Base-by-base conservation (phyloP, 1,140 invertebrate genomes). In the Papilio polytes region DNA sequence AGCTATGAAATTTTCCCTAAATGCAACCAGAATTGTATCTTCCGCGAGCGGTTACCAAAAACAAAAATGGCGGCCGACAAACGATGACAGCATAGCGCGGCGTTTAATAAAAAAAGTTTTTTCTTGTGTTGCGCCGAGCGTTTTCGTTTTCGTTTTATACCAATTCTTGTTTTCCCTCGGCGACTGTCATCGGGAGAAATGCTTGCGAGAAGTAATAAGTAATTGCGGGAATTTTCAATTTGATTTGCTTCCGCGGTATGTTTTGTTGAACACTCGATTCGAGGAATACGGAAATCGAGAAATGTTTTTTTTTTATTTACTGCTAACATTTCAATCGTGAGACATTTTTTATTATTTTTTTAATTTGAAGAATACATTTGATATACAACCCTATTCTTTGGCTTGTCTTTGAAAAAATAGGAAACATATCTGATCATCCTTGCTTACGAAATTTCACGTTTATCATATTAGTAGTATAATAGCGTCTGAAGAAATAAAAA, bases 101-200 rank as follows among this genome's bases (percentile, higher is more conserved):
- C 26, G 10, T 70, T 70, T 70, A 63, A 31, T 70, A 31, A 70
- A 70, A 70, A 70, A 70, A 70, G 22, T 18, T 12, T 70, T 70
- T 70, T 70, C 63, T 70, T 70, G 10, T 70, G 26, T 70, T 70
- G 63, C 26, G 63, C 4, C 63, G 26, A 70, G 63, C 63, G 63
- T 70, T 70, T 70, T 70, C 63, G 63, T 70, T 70, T 70, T 70
- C 63, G 26, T 20, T 70, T 70, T 70, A 70, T 70, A 31, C 13
- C 26, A 63, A 63, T 63, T 63, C 10, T 63, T 63, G 59, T 70
- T 70, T 70, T 70, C 26, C 63, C 63, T 12, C 63, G 63, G 63
- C 63, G 22, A 31, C 13, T 70, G 63, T 70, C 63, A 70, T 70
- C 26, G 63, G 26, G 26, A 63, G 63, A 70, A 70, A 70, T 13